Percentiles rank a stretch among this genome's conserved stretches.
Conservation (phyloP, 1,140 invertebrate species). For the Dinothrombium tinctorium region DNA sequence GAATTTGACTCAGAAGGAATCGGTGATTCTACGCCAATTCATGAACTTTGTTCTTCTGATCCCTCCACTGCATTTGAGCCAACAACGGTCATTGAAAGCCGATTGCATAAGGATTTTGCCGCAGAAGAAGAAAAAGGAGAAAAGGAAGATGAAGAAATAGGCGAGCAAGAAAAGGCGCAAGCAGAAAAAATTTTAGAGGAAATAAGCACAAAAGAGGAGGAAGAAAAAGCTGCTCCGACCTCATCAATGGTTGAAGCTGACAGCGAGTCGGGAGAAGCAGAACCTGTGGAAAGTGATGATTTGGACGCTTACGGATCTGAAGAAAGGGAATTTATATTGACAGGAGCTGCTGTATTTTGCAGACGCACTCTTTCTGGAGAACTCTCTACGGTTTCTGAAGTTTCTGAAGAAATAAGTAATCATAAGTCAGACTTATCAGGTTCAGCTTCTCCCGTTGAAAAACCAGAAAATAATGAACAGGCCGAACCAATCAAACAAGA, state of each 20-base stretch:
- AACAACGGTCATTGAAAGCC: constrained; percentile 3
- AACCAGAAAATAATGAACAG: neutral
- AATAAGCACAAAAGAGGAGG: neutral
- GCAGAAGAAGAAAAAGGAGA: neutral
- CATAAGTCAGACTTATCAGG: constrained; percentile 5
- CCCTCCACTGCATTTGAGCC: constrained; percentile 9
- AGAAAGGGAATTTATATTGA: neutral
- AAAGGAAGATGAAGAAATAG: neutral
- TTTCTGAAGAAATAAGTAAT: constrained; percentile 16
- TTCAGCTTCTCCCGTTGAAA: neutral
- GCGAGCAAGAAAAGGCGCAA: neutral
- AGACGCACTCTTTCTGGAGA: constrained; percentile 9
- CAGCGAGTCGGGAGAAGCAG: neutral
- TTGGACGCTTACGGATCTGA: neutral
- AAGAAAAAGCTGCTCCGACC: neutral
- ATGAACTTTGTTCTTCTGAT: constrained; percentile 9
- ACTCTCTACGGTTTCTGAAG: constrained; percentile 17
- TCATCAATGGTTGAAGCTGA: neutral
- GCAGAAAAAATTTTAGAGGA: neutral
- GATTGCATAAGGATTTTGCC: neutral
- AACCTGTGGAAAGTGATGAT: constrained; percentile 1
- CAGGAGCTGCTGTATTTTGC: neutral
- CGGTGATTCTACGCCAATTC: constrained; percentile 7
- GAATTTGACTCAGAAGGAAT: neutral
- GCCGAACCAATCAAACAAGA: neutral